Evolutionary conservation across 2,797 vertebrate genomes (phyloP).

Genomic region (Cygnus olor): DNA sequence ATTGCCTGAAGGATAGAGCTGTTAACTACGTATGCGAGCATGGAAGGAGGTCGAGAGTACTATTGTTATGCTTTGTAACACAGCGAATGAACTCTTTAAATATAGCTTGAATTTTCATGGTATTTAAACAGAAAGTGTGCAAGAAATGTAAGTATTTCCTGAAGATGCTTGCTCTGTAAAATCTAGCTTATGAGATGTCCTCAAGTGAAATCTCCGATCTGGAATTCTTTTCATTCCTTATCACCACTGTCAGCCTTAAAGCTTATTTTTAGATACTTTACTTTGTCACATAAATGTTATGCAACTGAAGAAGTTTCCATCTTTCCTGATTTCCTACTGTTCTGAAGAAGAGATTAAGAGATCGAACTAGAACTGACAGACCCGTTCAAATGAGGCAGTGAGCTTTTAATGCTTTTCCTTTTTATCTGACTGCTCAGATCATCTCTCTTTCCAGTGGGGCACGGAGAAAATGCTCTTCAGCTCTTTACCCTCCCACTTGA

Average conservation of each 20-base stretch:
- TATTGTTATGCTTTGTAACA: not conserved
- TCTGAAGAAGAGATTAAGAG: conserved; percentile 68
- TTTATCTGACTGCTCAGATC: conserved; percentile 64
- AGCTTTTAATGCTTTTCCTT: conserved; percentile 64
- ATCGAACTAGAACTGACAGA: conserved; percentile 55
- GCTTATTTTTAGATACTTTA: conserved; percentile 61
- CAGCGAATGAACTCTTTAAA: not conserved
- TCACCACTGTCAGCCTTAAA: conserved; percentile 19
- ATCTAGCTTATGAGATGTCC: not conserved
- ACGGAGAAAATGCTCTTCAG: conserved; percentile 56
- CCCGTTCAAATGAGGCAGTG: conserved; percentile 64
- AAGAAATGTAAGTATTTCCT: not conserved
- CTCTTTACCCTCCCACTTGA: conserved; percentile 39
- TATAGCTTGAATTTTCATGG: not conserved
- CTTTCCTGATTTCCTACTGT: conserved; percentile 52
- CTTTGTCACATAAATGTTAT: conserved; percentile 65
- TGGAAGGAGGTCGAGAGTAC: conserved; percentile 5
- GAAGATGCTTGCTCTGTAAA: not conserved
- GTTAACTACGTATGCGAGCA: not conserved
- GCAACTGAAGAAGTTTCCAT: conserved; percentile 56
- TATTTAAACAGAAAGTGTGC: not conserved
- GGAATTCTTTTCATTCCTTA: conserved; percentile 19
- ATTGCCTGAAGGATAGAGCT: not conserved
- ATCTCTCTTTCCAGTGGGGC: conserved; percentile 55
- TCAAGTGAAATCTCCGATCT: not conserved